Evolutionary conservation across 2,113 vertebrate genomes (phyloP), one percentile per base, ranked within the genome.

Genomic region (Panthera leo): DNA sequence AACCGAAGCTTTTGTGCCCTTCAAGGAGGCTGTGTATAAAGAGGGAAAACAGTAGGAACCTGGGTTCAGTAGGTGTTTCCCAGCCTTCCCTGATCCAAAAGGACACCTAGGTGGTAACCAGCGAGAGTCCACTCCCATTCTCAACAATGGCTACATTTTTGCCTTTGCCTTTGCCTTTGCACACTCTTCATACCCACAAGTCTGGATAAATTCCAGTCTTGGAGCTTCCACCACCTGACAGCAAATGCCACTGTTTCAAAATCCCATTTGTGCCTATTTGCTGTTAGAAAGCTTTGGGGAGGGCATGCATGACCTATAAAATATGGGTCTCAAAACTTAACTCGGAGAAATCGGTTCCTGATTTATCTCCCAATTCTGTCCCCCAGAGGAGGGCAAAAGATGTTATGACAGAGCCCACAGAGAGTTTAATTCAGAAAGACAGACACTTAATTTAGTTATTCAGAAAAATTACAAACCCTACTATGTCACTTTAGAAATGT

Each of bases 301-400:
- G 80, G 67, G 67, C 71, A 73, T 12, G 16, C 21, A 34, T 61
- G 18, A 36, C 61, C 48, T 85, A 23, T 71, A 55, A 85, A 91
- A 71, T 78, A 85, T n/a, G 19, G 42, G 83, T 94, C 83, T 94
- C 53, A 68, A 89, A 92, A 68, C 29, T 67, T 36, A 94, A 36
- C 91, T 94, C 78, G 39, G 19, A 87, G n/a, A 92, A 97, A 85
- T 83, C 19, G 9, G 53, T 68, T 23, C 63, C 45, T 61, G 51
- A 85, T 65, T 85, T 93, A 67, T 86, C 42, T 95, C 89, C 86
- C 61, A 76, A 92, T 94, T 95, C 45, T 80, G 58, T 89, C 34
- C 58, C 23, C 48, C 34, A 86, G 36, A 61, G 76, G 53, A 88
- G 53, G 55, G 15, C 0, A 1, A 88, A 61, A 92, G 70, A 75